These are phyloP conservation scores for Ophion slaviceki DNA, from an alignment of 2,888 invertebrate species.

Conservation along the genomic window DNA sequence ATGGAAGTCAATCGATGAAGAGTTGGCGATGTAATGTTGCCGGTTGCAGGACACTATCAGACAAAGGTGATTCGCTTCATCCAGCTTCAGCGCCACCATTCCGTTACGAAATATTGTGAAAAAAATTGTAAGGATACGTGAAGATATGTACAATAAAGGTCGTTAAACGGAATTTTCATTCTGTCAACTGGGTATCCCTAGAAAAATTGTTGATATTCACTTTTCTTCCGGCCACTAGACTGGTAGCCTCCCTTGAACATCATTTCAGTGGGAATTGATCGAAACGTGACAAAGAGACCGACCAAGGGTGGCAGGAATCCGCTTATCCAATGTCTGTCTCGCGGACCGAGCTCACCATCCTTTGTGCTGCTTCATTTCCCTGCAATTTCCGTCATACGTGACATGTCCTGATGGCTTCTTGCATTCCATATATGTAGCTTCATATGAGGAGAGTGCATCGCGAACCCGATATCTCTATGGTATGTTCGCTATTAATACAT, in stretches of 20 bases:
- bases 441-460: not conserved
- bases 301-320: conserved; percentile 1
- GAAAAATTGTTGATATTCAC: too few relatives aligned
- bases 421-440: not conserved
- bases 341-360: conserved; percentile 22
- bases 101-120: too few relatives aligned
- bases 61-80: too few relatives aligned
- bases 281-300: conserved; percentile 8
- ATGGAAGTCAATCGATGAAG: too few relatives aligned
- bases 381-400: conserved; percentile 52
- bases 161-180: too few relatives aligned
- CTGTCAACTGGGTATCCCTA: too few relatives aligned
- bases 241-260: not conserved
- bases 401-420: conserved; percentile 30
- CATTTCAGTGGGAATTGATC: conserved; percentile 15
- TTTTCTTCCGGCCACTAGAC: not conserved
- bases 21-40: too few relatives aligned
- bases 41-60: too few relatives aligned
- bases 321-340: conserved; percentile 29
- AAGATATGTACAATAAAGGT: too few relatives aligned
- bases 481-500: too few relatives aligned
- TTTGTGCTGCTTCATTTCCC: conserved; percentile 58
- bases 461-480: not conserved
- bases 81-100: too few relatives aligned
- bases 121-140: too few relatives aligned